Evolutionary conservation across 1,140 invertebrate species (phyloP).

Genomic region (Bombyx mori): ASM3026992v2 NC_085121.1:18381001-18381500

Average conservation of each 20-base stretch:
- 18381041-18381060: neutral
- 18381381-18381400: conserved; percentile 76
- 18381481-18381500: conserved; percentile 62
- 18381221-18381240: conserved; percentile 10
- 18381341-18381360: conserved; percentile 94
- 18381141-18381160: conserved; percentile 26
- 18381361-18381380: conserved; percentile 95
- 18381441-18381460: conserved; percentile 29
- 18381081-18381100: conserved; percentile 40
- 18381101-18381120: conserved; percentile 29
- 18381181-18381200: conserved; percentile 60
- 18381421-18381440: too few relatives aligned
- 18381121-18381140: conserved; percentile 36
- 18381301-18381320: conserved; percentile 45
- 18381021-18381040: conserved; percentile 9
- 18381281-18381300: conserved; percentile 28
- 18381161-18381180: conserved; percentile 59
- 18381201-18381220: conserved; percentile 40
- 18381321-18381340: conserved; percentile 86
- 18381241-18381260: neutral
- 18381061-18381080: conserved; percentile 18
- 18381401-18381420: neutral
- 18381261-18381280: conserved; percentile 38
- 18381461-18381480: conserved; percentile 69
- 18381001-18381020: neutral